Base-by-base conservation (phyloP, 2,113 vertebrate species). In the Hemiprocne comata region DNA sequence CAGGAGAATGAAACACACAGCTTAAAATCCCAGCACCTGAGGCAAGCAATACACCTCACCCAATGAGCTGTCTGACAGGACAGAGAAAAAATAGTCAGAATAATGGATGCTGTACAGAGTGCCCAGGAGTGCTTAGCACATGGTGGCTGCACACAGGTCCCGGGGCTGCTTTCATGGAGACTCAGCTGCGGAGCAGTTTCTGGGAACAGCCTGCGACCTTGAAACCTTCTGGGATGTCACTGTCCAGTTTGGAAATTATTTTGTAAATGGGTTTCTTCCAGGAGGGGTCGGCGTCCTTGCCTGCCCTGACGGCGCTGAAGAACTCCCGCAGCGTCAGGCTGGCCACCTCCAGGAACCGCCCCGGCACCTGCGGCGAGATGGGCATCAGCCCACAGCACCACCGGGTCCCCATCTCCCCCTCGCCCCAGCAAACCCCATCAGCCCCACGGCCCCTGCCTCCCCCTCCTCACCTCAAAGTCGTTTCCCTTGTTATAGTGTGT, bases 231-330 rank as follows among this genome's bases (percentile, higher is more conserved):
- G 99, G 99, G 72, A 99, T 98, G 67, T 99, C 98, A 21, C 98
- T 99, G 98, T 99, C 99, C 96, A 99, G 98, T 98, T 99, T 99
- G 36, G 99, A 99, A 98, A 99, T 99, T 42, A 99, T 99, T 98
- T 99, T 99, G 97, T 99, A 99, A 95, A 99, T 99, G 89, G 99
- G 98, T 97, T 99, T 99, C 95, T 99, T 99, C 99, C 99, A 99
- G 28, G 99, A 99, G 33, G 99, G 98, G 94, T 99, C 99, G 0
- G 98, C 97, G 14, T 99, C 99, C 98, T 98, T 99, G 94, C 98
- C 97, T 1, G 98, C 77, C 54, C 98, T 98, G 67, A 99, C 97
- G 7, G 99, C 99, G 0, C 97, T 98, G 98, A 99, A 99, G 97
- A 99, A 99, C 90, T 99, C 99, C 78, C 98, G 98, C 80, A 99